Evolutionary conservation across 2,113 vertebrate species (phyloP).

Genomic region (Nannobrachium achirus): DNA sequence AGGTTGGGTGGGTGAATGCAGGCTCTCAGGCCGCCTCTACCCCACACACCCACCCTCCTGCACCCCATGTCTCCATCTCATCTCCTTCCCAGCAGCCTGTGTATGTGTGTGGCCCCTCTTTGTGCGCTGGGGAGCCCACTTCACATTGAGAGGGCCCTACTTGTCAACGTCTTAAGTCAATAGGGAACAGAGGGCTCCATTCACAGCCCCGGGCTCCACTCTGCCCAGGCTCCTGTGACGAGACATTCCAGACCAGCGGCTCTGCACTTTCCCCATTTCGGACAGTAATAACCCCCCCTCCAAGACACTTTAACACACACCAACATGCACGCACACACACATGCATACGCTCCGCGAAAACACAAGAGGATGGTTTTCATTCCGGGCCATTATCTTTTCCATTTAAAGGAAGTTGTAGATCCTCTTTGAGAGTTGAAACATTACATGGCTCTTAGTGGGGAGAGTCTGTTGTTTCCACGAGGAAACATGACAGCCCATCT

Average conservation of each 20-base stretch:
- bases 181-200: constrained; percentile 74
- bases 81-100: constrained; percentile 44
- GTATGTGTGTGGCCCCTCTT: constrained; percentile 74
- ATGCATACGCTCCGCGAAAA: constrained; percentile 17
- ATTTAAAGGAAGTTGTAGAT: constrained; percentile 45
- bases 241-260: constrained; percentile 71
- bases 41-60: constrained; percentile 39
- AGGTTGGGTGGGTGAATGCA: constrained; percentile 51
- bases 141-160: constrained; percentile 75
- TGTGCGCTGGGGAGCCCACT: constrained; percentile 70
- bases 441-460: constrained; percentile 42
- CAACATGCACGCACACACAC: not conserved
- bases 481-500: constrained; percentile 36
- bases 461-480: constrained; percentile 30
- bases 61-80: not conserved
- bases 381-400: constrained; percentile 24
- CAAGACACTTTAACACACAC: constrained; percentile 8
- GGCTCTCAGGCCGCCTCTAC: constrained; percentile 51
- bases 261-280: constrained; percentile 42
- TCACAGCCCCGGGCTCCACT: constrained; percentile 55
- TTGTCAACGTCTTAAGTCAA: constrained; percentile 75
- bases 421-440: constrained; percentile 44
- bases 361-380: constrained; percentile 48
- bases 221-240: constrained; percentile 56
- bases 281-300: constrained; percentile 54